Evolutionary conservation across 2,797 vertebrate species (phyloP), one percentile per base, ranked within the genome.

Genomic region (Anas flavirostris): DNA sequence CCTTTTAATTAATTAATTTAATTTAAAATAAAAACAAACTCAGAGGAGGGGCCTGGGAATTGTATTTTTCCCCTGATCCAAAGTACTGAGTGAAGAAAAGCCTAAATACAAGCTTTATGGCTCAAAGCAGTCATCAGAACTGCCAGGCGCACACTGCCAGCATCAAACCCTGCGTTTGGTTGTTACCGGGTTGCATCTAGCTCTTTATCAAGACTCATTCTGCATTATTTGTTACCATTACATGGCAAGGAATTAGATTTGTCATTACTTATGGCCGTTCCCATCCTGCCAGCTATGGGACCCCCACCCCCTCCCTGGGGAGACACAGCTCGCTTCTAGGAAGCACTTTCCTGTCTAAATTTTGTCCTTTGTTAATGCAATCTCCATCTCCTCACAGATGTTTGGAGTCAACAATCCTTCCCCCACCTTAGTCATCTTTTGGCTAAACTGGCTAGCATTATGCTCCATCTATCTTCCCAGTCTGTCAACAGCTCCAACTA

Each of bases 381-480:
- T 85, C 52, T 5, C 68, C 78, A 93, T 93, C 78, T 72, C 81
- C 79, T 93, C 78, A 77, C 94, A 97, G 93, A 97, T 94, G 94
- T 96, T 86, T 91, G 81, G 88, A 94, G 88, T 85, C 72, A 88
- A 77, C 44, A 64, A 74, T 33, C 48, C 37, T 89, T 86, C 72
- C 84, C 53, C 58, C 25, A 87, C 66, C 86, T 95, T 82, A 92
- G 92, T 95, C 86, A 96, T 95, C 88, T 92, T 87, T 95, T 95
- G 95, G 94, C 95, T 94, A 85, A 92, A 82, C 26, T 64, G 53
- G 31, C 64, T 73, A 94, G 78, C 39, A 55, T n/a, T 82, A 63
- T 33, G 67, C 35, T 90, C 86, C 80, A 1, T 85, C 60, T 85
- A 41, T 80, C 86, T 93, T 64, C 48, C 35, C 43, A 29, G 25